Percentiles rank a stretch among this genome's conserved stretches.
phyloP scores from a whole-genome alignment of 1,140 invertebrate species.

The Globodera ellingtonae region DNA sequence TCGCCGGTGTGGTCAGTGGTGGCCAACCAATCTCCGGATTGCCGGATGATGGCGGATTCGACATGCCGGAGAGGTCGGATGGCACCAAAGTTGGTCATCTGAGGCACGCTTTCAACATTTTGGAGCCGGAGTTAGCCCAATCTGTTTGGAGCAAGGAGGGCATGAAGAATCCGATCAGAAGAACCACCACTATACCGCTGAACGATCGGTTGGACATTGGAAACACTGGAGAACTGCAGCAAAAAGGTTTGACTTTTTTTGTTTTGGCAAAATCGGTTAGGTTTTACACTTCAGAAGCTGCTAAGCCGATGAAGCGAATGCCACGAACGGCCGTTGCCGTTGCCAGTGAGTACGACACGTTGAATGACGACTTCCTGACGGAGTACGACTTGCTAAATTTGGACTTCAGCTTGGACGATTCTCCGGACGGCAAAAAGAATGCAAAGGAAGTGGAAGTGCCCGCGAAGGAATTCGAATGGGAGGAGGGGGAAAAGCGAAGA shows the following conservation, averaged over 20 bases:
- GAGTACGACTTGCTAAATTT: slow-evolving; percentile 21
- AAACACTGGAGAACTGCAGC: neutral
- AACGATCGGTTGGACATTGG: slow-evolving; percentile 5
- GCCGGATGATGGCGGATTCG: neutral
- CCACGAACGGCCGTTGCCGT: neutral
- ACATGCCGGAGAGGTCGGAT: slow-evolving; percentile 7
- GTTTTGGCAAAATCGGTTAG: neutral
- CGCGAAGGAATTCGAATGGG: slow-evolving; percentile 16
- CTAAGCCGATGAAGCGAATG: neutral
- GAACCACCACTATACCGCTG: slow-evolving; percentile 20
- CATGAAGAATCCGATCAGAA: slow-evolving; percentile 15
- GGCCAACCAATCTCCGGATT: neutral
- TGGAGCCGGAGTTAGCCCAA: slow-evolving; percentile 27
- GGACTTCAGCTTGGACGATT: slow-evolving; percentile 24
- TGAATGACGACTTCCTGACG: slow-evolving; percentile 27
- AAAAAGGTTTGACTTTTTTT: neutral
- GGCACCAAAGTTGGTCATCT: slow-evolving; percentile 6
- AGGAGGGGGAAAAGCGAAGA: slow-evolving; percentile 7
- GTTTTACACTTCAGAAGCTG: neutral
- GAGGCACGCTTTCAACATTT: slow-evolving; percentile 21
- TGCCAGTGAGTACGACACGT: slow-evolving; percentile 20
- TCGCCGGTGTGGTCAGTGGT: neutral
- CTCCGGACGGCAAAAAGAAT: slow-evolving; percentile 5
- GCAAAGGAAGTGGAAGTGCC: slow-evolving; percentile 15
- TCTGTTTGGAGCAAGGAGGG: slow-evolving; percentile 16